These are phyloP conservation scores for Centropristis striata DNA, from an alignment of 2,113 vertebrate genomes.

Conservation along the genomic window DNA sequence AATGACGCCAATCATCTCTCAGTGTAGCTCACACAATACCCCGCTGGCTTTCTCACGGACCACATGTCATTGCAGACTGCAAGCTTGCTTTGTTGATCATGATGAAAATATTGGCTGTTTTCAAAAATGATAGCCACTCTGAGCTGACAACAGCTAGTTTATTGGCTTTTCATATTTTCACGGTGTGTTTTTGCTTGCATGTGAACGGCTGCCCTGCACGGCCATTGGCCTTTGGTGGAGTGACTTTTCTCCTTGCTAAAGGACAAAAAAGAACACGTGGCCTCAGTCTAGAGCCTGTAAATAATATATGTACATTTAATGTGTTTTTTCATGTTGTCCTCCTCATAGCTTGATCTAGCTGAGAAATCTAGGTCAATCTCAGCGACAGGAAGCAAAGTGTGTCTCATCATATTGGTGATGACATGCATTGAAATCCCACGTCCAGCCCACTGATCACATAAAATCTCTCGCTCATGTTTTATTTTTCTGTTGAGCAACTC, in stretches of 20 bases:
- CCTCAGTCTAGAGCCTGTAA: conserved; percentile 52
- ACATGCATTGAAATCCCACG: conserved; percentile 51
- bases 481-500: conserved; percentile 14
- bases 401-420: conserved; percentile 43
- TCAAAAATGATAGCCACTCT: background rate
- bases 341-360: conserved; percentile 29
- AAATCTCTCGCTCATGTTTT: conserved; percentile 44
- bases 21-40: background rate
- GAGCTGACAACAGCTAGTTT: background rate
- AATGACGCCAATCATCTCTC: conserved; percentile 24
- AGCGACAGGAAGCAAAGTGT: conserved; percentile 34
- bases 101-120: conserved; percentile 21
- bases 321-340: conserved; percentile 24
- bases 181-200: conserved; percentile 11
- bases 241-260: conserved; percentile 24
- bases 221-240: conserved; percentile 39
- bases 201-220: conserved; percentile 22
- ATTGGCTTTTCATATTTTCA: background rate
- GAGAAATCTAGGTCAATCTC: conserved; percentile 74
- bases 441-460: conserved; percentile 36
- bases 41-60: background rate
- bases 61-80: background rate
- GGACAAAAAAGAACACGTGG: conserved; percentile 28
- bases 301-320: conserved; percentile 72
- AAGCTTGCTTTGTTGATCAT: background rate